Evolutionary conservation across 2,113 vertebrate species (phyloP), one percentile per base, ranked within the genome.

Genomic region (mouse (Mus musculus)): DNA sequence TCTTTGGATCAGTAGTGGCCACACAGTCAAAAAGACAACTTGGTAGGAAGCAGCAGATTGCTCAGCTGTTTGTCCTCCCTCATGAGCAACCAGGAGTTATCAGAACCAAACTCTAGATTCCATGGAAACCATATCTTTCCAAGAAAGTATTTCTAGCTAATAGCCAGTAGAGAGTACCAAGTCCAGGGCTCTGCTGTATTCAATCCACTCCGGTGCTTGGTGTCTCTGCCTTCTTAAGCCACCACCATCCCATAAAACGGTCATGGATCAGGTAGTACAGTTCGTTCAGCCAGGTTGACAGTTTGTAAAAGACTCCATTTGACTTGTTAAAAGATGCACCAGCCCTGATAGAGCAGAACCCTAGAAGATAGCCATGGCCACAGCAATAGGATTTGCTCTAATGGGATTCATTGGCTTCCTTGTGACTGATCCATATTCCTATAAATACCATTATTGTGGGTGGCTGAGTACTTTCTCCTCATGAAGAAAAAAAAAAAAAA

Each of bases 341-440:
- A 30, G 28, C 26, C 8, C 99, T 42, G 99, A 99, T 97, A 99
- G 99, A 92, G 99, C 99, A 99, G 99, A 99, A 97, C 99, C 99
- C 98, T 99, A 99, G 99, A 99, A 99, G 98, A 99, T 99, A 89
- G 99, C 99, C 76, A 99, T 99, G 99, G 99, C 99, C 95, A 99
- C 99, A 97, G 99, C 99, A 30, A 99, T 99, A 97, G 99, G 99
- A 89, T 99, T 99, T 98, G 99, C 99, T 0, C 99, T 99, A 97
- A 99, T 99, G 99, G 99, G 99, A 96, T 99, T 99, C 98, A 99
- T 99, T 92, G 99, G 99, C 39, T 99, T 99, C 98, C 99, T 99
- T 95, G 99, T 99, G 91, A 97, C 97, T 99, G 97, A 99, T 99
- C 97, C 99, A 99, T 96, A 99, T 99, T 98, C 99, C 99, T 94